phyloP scores from a whole-genome alignment of 2,797 vertebrate genomes.

The Xiphorhynchus erythropygius region DNA sequence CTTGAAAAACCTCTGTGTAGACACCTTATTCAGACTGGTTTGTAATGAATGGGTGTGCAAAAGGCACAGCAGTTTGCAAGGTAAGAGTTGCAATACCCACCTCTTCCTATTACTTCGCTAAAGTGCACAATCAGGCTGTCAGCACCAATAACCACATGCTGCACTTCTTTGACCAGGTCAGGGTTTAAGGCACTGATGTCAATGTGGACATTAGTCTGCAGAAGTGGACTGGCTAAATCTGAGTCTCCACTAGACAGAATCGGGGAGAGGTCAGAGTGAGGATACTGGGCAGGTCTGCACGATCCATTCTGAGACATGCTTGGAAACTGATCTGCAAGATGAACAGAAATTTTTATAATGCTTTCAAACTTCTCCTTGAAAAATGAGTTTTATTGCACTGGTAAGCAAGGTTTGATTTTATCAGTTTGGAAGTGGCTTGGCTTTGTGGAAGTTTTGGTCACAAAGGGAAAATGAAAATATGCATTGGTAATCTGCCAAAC shows the following conservation, averaged over 20 bases:
- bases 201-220: constrained; percentile 89
- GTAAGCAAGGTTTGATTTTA: constrained; percentile 13
- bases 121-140: constrained; percentile 92
- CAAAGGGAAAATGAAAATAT: constrained; percentile 51
- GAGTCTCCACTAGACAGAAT: constrained; percentile 87
- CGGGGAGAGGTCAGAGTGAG: constrained; percentile 87
- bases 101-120: constrained; percentile 94
- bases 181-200: constrained; percentile 91
- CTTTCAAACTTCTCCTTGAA: not conserved
- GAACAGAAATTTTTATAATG: constrained; percentile 32
- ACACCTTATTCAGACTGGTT: not conserved
- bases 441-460: not conserved
- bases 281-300: constrained; percentile 84
- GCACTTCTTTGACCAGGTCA: constrained; percentile 92
- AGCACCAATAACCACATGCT: constrained; percentile 92
- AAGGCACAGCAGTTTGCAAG: not conserved
- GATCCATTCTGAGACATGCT: constrained; percentile 89
- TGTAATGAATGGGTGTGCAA: not conserved
- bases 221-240: constrained; percentile 89
- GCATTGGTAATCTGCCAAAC: constrained; percentile 9
- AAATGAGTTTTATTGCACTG: not conserved
- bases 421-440: not conserved
- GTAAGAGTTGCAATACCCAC: constrained; percentile 72
- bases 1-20: not conserved
- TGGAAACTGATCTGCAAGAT: constrained; percentile 87